Conservation (phyloP, 2,888 invertebrate genomes). For the Drosophila parthenogenetica region DNA sequence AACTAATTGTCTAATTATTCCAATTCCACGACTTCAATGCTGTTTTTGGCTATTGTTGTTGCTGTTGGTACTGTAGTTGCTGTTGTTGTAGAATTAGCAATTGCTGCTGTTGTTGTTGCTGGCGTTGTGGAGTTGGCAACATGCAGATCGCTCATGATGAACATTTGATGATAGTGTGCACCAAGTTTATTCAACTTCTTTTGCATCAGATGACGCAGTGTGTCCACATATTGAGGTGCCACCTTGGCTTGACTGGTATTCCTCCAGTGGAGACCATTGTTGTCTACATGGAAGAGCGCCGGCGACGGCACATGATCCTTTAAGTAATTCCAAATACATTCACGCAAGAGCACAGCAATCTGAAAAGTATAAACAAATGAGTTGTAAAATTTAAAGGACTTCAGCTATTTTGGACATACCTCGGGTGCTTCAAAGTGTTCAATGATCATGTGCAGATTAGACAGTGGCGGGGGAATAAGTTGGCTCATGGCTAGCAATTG, state of each 20-base stretch:
- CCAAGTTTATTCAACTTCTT: conserved; percentile 92
- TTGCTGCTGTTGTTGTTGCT: neutral
- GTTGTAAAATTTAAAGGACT: neutral
- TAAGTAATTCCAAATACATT: conserved; percentile 96
- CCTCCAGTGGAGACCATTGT: conserved; percentile 90
- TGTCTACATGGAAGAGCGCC: conserved; percentile 90
- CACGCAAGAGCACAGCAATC: conserved; percentile 92
- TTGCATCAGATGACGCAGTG: conserved; percentile 91
- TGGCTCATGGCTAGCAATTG: conserved; percentile 94
- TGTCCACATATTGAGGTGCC: conserved; percentile 91
- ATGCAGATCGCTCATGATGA: conserved; percentile 85
- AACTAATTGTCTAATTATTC: conserved; percentile 50
- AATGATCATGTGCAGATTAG: conserved; percentile 90
- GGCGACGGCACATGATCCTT: conserved; percentile 95
- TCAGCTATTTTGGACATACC: conserved; percentile 53
- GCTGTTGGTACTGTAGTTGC: neutral
- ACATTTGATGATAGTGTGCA: conserved; percentile 91
- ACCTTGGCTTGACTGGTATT: conserved; percentile 89
- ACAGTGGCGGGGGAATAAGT: conserved; percentile 92
- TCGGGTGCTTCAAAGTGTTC: conserved; percentile 90
- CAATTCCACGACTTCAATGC: conserved; percentile 64
- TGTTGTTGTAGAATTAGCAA: conserved; percentile 24
- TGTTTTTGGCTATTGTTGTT: conserved; percentile 28
- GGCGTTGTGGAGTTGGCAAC: conserved; percentile 1
- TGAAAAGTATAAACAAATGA: conserved; percentile 77